Conservation (phyloP, 2,113 vertebrate genomes). For the Nycticebus coucang region DNA sequence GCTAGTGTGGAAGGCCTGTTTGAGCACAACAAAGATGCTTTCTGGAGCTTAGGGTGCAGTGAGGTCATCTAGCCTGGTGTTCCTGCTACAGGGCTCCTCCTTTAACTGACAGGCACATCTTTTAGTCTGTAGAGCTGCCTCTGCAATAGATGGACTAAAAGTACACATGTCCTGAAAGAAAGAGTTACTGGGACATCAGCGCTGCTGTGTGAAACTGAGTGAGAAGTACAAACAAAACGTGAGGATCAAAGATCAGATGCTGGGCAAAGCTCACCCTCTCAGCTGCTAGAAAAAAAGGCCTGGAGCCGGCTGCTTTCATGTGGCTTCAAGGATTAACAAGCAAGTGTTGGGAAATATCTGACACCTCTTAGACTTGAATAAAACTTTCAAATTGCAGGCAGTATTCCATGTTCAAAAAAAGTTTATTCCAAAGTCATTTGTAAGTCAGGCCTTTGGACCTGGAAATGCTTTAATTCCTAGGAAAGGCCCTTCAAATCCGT, state of each 20-base stretch:
- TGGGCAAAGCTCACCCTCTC: background rate
- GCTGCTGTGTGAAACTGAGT: background rate
- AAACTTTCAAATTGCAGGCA: background rate
- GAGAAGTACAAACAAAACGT: background rate
- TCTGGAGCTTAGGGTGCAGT: background rate
- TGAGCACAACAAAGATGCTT: background rate
- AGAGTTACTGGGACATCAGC: background rate
- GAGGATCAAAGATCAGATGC: slow-evolving; percentile 16
- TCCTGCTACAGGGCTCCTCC: background rate
- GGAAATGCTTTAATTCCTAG: background rate
- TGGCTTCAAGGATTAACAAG: background rate
- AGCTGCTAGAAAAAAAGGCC: background rate
- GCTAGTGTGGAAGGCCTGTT: background rate
- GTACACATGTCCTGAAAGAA: background rate
- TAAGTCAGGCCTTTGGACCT: background rate
- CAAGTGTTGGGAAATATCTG: background rate
- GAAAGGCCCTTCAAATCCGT: background rate
- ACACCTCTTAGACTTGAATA: background rate
- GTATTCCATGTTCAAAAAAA: background rate
- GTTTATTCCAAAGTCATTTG: background rate
- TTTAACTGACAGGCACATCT: background rate
- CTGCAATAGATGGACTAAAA: too few relatives aligned
- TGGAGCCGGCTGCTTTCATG: background rate
- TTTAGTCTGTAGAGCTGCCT: too few relatives aligned
- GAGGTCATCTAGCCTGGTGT: background rate